Conservation (phyloP, 2,113 vertebrate species). For the Physeter macrocephalus region DNA sequence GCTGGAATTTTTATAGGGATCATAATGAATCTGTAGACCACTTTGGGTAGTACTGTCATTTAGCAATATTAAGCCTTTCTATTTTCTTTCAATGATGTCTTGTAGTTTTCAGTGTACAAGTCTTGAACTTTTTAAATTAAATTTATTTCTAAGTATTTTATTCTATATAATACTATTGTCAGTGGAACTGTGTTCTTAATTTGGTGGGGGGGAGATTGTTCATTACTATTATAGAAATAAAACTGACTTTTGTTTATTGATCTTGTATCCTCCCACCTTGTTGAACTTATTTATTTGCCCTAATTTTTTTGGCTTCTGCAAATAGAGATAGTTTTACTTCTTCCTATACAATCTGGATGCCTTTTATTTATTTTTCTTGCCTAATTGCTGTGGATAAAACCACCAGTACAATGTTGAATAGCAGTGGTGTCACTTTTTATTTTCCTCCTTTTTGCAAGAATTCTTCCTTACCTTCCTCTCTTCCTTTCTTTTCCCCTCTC, state of each 20-base stretch:
- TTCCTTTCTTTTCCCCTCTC: background rate
- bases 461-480: background rate
- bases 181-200: background rate
- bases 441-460: background rate
- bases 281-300: background rate
- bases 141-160: background rate
- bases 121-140: background rate
- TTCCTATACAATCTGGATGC: background rate
- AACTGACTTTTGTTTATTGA: background rate
- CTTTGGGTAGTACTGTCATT: background rate
- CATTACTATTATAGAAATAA: background rate
- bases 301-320: background rate
- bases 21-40: background rate
- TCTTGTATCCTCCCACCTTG: background rate
- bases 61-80: background rate
- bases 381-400: background rate
- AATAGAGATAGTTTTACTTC: background rate
- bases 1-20: background rate
- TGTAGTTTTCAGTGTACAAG: background rate
- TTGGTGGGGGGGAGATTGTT: background rate
- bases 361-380: conserved; percentile 21
- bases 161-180: background rate
- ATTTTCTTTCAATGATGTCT: background rate
- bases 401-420: background rate
- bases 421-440: background rate